phyloP scores from a whole-genome alignment of 2,113 vertebrate genomes.

The Microtus pennsylvanicus region DNA sequence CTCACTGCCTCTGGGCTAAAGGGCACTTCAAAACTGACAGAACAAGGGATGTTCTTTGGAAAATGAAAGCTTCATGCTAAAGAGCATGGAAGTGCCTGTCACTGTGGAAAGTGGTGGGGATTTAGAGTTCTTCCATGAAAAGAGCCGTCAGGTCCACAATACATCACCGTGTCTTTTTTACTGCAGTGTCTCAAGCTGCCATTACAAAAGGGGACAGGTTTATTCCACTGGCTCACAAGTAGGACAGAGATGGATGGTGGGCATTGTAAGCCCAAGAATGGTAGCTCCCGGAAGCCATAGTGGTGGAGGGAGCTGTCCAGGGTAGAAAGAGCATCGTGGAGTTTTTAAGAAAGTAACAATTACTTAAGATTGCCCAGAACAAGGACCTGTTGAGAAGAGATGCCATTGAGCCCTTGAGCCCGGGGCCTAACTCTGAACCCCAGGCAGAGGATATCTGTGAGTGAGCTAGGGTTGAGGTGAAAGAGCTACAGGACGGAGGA shows the following conservation, averaged over 20 bases:
- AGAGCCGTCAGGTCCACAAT: conserved; percentile 46
- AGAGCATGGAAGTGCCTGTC: not conserved
- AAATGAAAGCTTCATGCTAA: conserved; percentile 56
- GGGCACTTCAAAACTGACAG: not conserved
- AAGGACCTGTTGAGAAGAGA: not conserved
- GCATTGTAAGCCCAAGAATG: not conserved
- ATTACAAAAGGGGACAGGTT: conserved; percentile 53
- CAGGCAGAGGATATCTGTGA: not conserved
- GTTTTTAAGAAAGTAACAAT: not conserved
- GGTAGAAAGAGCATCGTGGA: not conserved
- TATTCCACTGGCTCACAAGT: not conserved
- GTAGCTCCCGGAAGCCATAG: rapidly evolving
- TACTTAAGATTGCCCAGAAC: not conserved
- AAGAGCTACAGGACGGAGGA: not conserved
- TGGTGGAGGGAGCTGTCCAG: conserved; percentile 62
- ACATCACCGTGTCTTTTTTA: conserved; percentile 39
- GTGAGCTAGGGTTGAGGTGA: not conserved
- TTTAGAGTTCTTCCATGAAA: conserved; percentile 45
- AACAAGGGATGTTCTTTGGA: not conserved
- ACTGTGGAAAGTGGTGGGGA: not conserved
- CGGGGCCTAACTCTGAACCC: not conserved
- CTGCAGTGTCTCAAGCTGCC: conserved; percentile 36
- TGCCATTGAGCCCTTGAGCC: not conserved
- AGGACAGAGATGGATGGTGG: conserved; percentile 44
- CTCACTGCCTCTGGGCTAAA: not conserved